phyloP scores from a whole-genome alignment of 2,888 invertebrate genomes.

The Melikaiella ostensackeni region DNA sequence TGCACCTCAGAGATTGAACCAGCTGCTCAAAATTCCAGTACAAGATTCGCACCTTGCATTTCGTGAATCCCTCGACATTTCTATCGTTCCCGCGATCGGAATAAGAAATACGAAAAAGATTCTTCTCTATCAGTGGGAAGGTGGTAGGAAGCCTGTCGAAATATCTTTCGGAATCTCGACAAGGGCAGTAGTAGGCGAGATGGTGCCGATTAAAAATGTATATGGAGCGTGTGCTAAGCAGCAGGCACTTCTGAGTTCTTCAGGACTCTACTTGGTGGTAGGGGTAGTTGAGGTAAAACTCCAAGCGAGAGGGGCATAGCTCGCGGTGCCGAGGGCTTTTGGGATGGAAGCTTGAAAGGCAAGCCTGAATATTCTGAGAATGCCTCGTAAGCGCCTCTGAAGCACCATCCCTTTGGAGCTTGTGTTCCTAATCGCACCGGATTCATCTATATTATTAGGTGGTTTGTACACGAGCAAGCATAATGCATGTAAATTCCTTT shows the following conservation, averaged over 20 bases:
- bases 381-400: conserved; percentile 71
- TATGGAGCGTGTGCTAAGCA: conserved; percentile 64
- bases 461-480: conserved; percentile 59
- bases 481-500: conserved; percentile 53
- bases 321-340: conserved; percentile 45
- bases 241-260: conserved; percentile 62
- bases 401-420: conserved; percentile 66
- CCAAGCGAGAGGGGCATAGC: conserved; percentile 42
- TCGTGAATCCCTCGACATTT: conserved; percentile 4
- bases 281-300: conserved; percentile 42
- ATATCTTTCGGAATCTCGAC: conserved; percentile 13
- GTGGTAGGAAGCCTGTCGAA: conserved; percentile 19
- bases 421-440: conserved; percentile 69
- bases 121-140: background rate
- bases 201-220: conserved; percentile 67
- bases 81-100: conserved; percentile 26
- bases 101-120: conserved; percentile 23
- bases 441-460: conserved; percentile 70
- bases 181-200: conserved; percentile 41
- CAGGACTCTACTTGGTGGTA: conserved; percentile 53
- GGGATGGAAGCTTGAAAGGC: conserved; percentile 50
- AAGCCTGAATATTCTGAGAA: conserved; percentile 64
- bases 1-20: background rate
- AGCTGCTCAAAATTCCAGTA: background rate
- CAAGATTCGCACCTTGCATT: conserved; percentile 18